Percentiles rank a stretch among this genome's conserved stretches.
Evolutionary conservation across 2,888 invertebrate genomes (phyloP).

Genomic region (Rhingia campestris): DNA sequence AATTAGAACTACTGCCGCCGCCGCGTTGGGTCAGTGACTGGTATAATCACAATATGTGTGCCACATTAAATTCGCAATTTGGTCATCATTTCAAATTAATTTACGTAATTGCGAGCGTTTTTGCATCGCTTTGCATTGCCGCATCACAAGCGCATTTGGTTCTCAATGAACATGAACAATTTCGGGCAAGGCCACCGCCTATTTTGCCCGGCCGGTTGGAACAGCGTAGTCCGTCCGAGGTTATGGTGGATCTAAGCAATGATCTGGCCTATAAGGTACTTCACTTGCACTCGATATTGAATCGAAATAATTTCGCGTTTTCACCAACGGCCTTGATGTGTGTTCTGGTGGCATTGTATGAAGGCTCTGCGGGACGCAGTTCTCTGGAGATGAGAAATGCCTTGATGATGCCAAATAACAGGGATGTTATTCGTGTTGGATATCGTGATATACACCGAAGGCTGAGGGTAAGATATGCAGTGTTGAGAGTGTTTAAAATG

Average conservation of each 20-base stretch:
- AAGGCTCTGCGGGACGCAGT: constrained; percentile 90
- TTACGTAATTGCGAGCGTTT: constrained; percentile 28
- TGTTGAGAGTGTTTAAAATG: not conserved
- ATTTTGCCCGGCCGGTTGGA: constrained; percentile 53
- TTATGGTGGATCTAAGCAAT: constrained; percentile 92
- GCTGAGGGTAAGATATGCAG: constrained; percentile 86
- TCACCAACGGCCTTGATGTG: constrained; percentile 93
- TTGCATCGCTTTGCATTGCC: constrained; percentile 53
- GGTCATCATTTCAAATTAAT: constrained; percentile 41
- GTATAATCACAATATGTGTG: constrained; percentile 63
- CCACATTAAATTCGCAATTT: constrained; percentile 57
- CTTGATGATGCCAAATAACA: constrained; percentile 88
- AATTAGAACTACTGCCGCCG: not conserved
- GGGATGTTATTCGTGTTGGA: constrained; percentile 89
- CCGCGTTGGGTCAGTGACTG: constrained; percentile 60
- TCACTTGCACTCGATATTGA: constrained; percentile 88
- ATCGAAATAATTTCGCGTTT: constrained; percentile 91
- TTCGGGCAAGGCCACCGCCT: constrained; percentile 59
- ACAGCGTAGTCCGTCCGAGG: constrained; percentile 85
- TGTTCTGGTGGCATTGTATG: constrained; percentile 90
- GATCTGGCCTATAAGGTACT: constrained; percentile 88
- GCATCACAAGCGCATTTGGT: constrained; percentile 56
- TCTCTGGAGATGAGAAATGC: constrained; percentile 88
- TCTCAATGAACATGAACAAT: constrained; percentile 59
- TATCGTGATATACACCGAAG: constrained; percentile 92